Evolutionary conservation across 2,888 invertebrate species (phyloP), one percentile per base, ranked within the genome.

Genomic region (Choreutis nemorana): DNA sequence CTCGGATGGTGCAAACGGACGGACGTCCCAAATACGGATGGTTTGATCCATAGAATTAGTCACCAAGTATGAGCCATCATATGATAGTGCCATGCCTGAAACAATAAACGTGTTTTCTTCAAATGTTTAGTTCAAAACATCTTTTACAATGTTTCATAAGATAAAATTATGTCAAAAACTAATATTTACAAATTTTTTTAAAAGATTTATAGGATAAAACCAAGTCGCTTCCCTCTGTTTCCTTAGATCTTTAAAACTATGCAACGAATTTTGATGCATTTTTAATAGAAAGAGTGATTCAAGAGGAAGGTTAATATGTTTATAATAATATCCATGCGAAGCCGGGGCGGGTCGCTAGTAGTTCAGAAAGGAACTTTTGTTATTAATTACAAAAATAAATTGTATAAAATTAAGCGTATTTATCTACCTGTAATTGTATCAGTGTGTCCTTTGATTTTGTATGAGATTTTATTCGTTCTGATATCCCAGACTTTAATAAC

Each of bases 11-110:
- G 94, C 96, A 77, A 93, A 98, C 0, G 98, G 95, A 14, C 97
- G 82, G 29, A 98, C 88, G 70, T 99, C 98, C 97, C 98, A 99
- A 48, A 97, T 92, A 32, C 97, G 82, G 16, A 97, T 80, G 2
- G 94, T 91, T 55, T 91, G 93, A 64, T 99, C 99, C 97, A 99
- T 98, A 0, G 94, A 84, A 79, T 98, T 99, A 0, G 97, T 93
- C 9, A 99, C 78, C 7, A 99, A 82, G 59, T 95, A 97, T 0
- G 92, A 91, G 0, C 93, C 94, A 66, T 91, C 90, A 1, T 85
- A 84, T 35, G 93, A 94, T 7, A 97, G 73, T 1, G 91, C 81
- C 41, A 99, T 59, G 3, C 91, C 80, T 79, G 45, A 3, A 38
- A 16, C 10, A 23, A 23, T 2, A 9, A 23, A n/a, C 18, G 8